Evolutionary conservation across 2,797 vertebrate genomes (phyloP).

Genomic region (Pipistrellus kuhlii): DNA sequence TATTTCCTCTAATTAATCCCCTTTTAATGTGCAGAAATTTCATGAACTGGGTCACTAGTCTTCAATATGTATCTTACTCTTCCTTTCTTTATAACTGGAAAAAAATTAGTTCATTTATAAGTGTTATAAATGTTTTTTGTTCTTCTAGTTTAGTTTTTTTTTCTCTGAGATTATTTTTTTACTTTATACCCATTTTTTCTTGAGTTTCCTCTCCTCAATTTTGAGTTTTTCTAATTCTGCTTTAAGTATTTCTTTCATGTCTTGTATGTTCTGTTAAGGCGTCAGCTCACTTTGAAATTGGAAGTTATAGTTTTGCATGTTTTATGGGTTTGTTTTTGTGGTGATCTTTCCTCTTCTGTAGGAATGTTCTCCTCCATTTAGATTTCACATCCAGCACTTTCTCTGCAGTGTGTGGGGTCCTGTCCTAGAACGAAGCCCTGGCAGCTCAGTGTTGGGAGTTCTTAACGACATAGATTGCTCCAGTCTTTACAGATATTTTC

Average conservation of each 20-base stretch:
- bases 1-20: too few relatives aligned
- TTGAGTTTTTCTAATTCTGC: neutral
- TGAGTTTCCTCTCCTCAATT: neutral
- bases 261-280: neutral
- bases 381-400: neutral
- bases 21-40: too few relatives aligned
- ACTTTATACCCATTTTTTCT: neutral
- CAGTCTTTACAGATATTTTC: neutral
- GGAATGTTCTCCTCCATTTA: neutral
- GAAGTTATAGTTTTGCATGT: neutral
- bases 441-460: neutral
- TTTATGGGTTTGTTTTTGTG: neutral
- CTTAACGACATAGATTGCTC: rapidly evolving
- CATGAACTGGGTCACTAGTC: too few relatives aligned
- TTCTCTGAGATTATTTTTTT: neutral
- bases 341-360: neutral
- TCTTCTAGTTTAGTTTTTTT: neutral
- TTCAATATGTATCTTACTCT: conserved; percentile 17
- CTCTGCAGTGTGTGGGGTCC: neutral
- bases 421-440: too few relatives aligned
- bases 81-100: neutral
- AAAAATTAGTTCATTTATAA: neutral
- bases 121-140: conserved; percentile 2
- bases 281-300: conserved; percentile 1
- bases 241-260: neutral